Evolutionary conservation across 92 coral and sea anemone genomes (phyloP), one percentile per base, ranked within the genome.

Genomic region (Galaxea fascicularis): DNA sequence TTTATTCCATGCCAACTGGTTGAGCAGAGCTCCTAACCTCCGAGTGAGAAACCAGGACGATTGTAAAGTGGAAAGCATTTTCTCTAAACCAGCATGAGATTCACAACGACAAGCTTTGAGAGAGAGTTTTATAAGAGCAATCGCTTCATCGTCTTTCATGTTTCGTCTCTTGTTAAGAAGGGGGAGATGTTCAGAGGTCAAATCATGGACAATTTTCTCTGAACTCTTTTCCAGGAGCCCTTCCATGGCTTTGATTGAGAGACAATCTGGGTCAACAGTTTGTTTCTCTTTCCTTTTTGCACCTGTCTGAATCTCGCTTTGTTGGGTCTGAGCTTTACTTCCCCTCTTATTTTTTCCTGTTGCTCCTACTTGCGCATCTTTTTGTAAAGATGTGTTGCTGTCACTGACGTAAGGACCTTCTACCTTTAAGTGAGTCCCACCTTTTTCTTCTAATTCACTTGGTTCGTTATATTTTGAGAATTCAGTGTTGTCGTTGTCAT

Each of bases 91-190:
- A 13, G 57, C 29, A 21, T 72, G 71, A 39, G 83, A 54, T 56
- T 82, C 77, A 63, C 96, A 90, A 41, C 76, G 85, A 65, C 98
- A 93, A 35, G 94, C 96, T 27, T 90, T 85, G 24, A 94, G 89
- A 15, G 93, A 71, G 25, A 93, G 91, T 35, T 77, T 84, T 74
- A 95, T 79, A 10, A 95, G 82, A 8, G 93, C 74, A 35, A 81
- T 73, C 3, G 89, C 84, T 82, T 65, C 80, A 13, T 81, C 91
- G 35, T 93, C 85, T 20, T 65, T 35, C 90, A 89, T 87, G 17
- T 79, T 70, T 10, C 29, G 76, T 47, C 31, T 27, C 22, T 53
- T 69, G 16, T 24, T 49, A 68, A 80, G 31, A 31, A 68, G 31
- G 9, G 85, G 71, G 16, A 76, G 85, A 35, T 79, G 88, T 22